Percentiles rank a stretch among this genome's conserved stretches.
Conservation (phyloP, 2,888 invertebrate genomes). For the Phalera bucephala region DNA sequence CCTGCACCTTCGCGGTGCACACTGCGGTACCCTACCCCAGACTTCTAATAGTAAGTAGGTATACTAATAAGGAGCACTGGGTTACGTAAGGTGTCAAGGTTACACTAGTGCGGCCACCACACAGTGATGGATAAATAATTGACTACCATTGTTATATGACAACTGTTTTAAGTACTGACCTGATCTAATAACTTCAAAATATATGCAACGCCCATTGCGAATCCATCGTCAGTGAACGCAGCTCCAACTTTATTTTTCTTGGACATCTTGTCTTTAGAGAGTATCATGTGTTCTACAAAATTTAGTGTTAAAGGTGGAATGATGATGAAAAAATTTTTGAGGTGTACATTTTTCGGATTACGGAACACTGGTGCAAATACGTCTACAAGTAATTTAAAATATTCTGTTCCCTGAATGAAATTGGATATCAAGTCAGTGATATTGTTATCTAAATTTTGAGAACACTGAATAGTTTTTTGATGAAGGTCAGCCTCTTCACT, state of each 20-base stretch:
- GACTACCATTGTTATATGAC: too few species aligned
- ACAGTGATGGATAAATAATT: too few species aligned
- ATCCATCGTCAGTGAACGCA: constrained; percentile 98
- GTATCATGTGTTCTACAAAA: constrained; percentile 96
- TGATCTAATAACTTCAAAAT: constrained; percentile 95
- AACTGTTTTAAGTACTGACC: constrained; percentile 63
- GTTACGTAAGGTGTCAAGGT: too few species aligned
- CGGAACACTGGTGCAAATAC: constrained; percentile 96
- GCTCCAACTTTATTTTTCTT: constrained; percentile 95
- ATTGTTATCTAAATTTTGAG: constrained; percentile 89
- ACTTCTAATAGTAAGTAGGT: too few species aligned
- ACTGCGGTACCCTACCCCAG: too few species aligned
- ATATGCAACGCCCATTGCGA: constrained; percentile 97
- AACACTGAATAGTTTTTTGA: constrained; percentile 84
- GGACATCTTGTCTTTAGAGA: constrained; percentile 95
- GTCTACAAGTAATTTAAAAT: constrained; percentile 94
- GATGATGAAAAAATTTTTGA: constrained; percentile 96
- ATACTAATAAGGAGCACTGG: too few species aligned
- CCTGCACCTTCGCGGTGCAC: too few species aligned
- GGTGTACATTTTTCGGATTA: constrained; percentile 92
- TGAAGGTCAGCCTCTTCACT: constrained; percentile 84
- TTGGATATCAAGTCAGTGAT: constrained; percentile 91
- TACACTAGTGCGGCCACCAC: too few species aligned
- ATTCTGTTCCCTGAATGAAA: constrained; percentile 94
- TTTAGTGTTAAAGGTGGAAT: constrained; percentile 97